Conservation (phyloP, 2,797 vertebrate genomes). For the Dryobates pubescens region DNA sequence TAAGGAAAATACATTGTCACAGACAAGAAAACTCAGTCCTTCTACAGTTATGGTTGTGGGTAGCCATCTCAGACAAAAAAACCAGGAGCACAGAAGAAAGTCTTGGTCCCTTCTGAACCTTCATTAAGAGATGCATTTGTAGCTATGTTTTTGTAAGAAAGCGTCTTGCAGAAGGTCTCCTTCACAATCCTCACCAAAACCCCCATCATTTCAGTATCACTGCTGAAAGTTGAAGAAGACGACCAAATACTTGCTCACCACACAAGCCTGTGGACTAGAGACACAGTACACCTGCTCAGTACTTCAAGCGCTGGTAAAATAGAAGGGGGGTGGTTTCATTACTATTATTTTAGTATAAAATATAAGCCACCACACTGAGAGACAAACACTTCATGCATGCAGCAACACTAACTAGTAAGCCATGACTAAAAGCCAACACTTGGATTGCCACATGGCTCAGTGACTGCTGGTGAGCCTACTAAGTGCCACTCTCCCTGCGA, state of each 20-base stretch:
- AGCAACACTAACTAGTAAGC: background rate
- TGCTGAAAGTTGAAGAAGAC: background rate
- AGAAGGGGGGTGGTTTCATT: background rate
- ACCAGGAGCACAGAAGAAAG: background rate
- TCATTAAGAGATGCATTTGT: background rate
- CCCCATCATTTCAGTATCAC: background rate
- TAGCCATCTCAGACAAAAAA: background rate
- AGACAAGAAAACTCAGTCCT: background rate
- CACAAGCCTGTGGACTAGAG: background rate
- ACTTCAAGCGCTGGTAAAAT: background rate
- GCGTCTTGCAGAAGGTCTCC: background rate
- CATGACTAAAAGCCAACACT: background rate
- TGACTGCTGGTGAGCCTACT: background rate
- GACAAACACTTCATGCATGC: background rate
- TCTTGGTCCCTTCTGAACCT: background rate
- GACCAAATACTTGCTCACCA: background rate
- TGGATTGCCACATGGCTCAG: fast-evolving
- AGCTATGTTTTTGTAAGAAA: background rate
- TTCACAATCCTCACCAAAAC: background rate
- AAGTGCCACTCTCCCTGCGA: background rate
- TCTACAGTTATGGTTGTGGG: background rate
- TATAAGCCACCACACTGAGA: background rate
- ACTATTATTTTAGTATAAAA: background rate
- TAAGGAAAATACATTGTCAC: background rate
- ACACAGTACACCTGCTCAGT: background rate